Percentiles rank a stretch among this genome's conserved stretches.
These are phyloP conservation scores for Avahi laniger DNA, from an alignment of 2,797 vertebrate genomes.

Conservation along the genomic window DNA sequence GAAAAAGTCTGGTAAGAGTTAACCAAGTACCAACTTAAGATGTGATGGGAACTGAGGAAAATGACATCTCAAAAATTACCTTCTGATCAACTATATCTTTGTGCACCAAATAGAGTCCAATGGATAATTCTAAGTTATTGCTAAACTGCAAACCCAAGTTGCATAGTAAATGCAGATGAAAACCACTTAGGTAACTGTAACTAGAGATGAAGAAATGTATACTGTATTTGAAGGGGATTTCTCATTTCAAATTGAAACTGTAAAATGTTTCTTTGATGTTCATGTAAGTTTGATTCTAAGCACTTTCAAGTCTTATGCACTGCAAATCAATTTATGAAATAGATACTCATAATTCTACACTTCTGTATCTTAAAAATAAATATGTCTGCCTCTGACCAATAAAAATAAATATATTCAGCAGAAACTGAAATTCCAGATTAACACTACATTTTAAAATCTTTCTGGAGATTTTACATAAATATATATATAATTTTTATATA, in stretches of 20 bases:
- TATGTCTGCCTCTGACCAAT: neutral
- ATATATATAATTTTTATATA: too few relatives aligned
- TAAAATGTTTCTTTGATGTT: neutral
- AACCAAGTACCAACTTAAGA: neutral
- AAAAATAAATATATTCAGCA: neutral
- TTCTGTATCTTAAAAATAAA: neutral
- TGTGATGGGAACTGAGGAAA: neutral
- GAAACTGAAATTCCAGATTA: conserved; percentile 31
- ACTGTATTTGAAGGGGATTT: neutral
- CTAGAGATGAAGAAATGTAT: neutral
- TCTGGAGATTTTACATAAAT: neutral
- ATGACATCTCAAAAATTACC: neutral
- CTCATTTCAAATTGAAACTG: neutral
- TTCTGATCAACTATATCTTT: neutral
- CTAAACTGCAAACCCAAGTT: neutral
- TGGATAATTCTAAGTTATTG: neutral
- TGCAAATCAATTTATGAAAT: neutral
- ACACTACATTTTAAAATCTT: neutral
- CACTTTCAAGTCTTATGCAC: neutral
- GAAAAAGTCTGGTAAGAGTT: neutral
- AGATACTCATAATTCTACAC: neutral
- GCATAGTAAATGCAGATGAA: neutral
- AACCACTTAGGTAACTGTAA: neutral
- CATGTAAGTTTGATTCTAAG: neutral
- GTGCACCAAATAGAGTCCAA: neutral